phyloP scores from a whole-genome alignment of 2,888 invertebrate genomes.

The Callinectes sapidus region DNA sequence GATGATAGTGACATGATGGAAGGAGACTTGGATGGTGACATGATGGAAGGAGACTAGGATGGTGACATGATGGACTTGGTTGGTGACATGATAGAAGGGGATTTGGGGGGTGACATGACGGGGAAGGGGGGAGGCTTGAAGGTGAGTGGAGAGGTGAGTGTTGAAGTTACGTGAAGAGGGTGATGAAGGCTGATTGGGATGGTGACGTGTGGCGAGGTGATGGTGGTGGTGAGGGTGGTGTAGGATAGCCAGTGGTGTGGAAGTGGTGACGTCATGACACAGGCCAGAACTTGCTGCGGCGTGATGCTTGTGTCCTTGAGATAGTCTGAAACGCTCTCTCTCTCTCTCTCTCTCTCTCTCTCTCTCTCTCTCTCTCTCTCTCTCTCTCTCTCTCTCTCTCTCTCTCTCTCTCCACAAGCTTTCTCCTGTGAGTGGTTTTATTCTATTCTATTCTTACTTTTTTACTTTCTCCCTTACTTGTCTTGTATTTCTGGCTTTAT shows the following conservation, averaged over 20 bases:
- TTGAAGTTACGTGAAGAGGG: constrained; percentile 2
- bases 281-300: background rate
- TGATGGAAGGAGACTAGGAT: no score
- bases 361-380: constrained; percentile 47
- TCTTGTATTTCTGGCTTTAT: background rate
- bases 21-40: no score
- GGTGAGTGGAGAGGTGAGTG: background rate
- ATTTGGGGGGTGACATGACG: no score
- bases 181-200: background rate
- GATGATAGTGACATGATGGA: background rate
- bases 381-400: constrained; percentile 40
- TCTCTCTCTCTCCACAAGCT: constrained; percentile 34
- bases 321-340: background rate
- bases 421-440: background rate
- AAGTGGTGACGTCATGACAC: background rate
- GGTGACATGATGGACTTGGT: no score
- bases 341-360: constrained; percentile 47
- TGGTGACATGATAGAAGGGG: no score
- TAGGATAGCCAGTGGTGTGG: background rate
- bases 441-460: background rate
- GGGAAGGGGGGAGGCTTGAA: no score
- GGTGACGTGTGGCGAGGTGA: no score
- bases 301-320: constrained; percentile 10
- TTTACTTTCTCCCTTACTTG: background rate
- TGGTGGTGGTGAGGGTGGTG: background rate